Conservation (phyloP, 2,113 vertebrate genomes). For the Sapajus apella region DNA sequence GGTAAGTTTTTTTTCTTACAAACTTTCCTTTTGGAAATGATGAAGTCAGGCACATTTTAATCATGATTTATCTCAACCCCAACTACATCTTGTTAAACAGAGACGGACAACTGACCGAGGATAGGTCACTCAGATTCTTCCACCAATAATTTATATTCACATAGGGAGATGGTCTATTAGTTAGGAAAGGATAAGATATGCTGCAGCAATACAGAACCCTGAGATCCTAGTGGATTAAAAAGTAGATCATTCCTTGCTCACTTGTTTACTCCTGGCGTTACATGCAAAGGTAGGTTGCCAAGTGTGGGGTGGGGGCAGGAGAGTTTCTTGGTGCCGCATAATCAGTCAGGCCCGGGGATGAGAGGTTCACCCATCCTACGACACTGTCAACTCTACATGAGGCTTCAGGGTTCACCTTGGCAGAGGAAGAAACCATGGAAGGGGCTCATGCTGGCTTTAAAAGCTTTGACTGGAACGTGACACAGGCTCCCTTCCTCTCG, state of each 20-base stretch:
- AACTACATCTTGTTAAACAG: background rate
- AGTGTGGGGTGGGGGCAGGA: background rate
- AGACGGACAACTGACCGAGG: background rate
- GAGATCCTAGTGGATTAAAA: background rate
- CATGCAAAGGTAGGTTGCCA: rapidly evolving
- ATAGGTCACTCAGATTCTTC: background rate
- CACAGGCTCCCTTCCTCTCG: background rate
- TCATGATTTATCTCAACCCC: background rate
- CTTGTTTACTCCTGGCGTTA: background rate
- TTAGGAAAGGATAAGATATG: background rate
- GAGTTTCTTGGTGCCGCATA: background rate
- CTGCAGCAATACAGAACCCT: background rate
- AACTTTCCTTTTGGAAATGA: background rate
- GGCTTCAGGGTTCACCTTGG: background rate
- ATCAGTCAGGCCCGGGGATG: background rate
- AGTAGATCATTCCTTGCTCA: background rate
- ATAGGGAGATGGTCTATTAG: background rate
- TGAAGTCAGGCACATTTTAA: background rate
- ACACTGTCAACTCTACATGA: background rate
- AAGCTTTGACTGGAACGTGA: background rate
- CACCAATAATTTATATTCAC: background rate
- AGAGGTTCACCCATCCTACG: background rate
- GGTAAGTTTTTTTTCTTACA: background rate
- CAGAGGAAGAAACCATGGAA: background rate
- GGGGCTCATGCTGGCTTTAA: background rate